phyloP scores from a whole-genome alignment of 2,113 vertebrate genomes.

The Pao palembangensis region DNA sequence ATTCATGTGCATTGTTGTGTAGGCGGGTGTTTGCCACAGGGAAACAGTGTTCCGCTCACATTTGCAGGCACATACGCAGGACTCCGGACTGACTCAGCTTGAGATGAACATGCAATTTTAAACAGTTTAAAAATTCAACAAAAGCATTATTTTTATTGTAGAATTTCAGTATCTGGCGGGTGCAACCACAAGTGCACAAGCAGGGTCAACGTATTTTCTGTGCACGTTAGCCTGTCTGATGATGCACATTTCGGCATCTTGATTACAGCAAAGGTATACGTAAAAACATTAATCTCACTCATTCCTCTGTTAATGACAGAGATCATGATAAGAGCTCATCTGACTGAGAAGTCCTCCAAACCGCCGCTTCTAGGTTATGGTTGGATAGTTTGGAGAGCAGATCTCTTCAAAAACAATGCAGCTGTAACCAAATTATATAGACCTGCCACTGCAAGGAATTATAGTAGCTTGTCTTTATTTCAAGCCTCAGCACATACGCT shows the following conservation, averaged over 20 bases:
- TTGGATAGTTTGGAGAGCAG: not conserved
- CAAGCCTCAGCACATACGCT: slow-evolving; percentile 6
- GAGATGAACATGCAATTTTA: slow-evolving; percentile 2
- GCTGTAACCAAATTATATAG: slow-evolving; percentile 36
- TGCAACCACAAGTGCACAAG: slow-evolving; percentile 10
- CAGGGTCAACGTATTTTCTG: slow-evolving; percentile 14
- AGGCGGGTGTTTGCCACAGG: too few relatives aligned
- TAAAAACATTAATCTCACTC: slow-evolving; percentile 57
- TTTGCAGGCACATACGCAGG: slow-evolving; percentile 47
- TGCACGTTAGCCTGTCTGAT: slow-evolving; percentile 32
- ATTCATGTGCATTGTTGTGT: too few relatives aligned
- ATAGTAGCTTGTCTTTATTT: slow-evolving; percentile 35
- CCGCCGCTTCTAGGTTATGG: slow-evolving; percentile 13
- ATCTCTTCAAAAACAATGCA: slow-evolving; percentile 36
- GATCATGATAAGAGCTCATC: slow-evolving; percentile 60
- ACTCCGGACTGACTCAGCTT: slow-evolving; percentile 28
- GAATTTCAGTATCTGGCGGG: too few relatives aligned
- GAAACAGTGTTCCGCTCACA: slow-evolving; percentile 47
- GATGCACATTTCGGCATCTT: slow-evolving; percentile 67
- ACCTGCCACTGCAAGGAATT: slow-evolving; percentile 29
- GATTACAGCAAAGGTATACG: slow-evolving; percentile 71
- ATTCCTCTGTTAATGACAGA: slow-evolving; percentile 59
- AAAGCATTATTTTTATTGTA: too few relatives aligned
- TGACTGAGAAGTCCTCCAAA: slow-evolving; percentile 49
- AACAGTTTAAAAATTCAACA: not conserved